Evolutionary conservation across 2,888 invertebrate species (phyloP).

Genomic region (Allygus modestus): DNA sequence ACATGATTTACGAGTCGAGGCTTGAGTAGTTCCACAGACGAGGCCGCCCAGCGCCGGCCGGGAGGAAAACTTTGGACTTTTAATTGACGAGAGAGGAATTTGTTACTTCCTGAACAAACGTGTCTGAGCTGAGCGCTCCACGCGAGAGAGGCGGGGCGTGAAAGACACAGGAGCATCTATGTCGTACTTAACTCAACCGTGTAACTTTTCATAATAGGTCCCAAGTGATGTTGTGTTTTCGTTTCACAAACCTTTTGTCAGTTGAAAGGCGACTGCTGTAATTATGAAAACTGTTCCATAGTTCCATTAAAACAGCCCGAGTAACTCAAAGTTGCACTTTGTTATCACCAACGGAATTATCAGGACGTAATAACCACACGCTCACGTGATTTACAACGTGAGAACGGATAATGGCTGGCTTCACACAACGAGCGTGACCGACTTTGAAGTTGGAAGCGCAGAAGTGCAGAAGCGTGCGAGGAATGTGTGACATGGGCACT

Average conservation of each 20-base stretch:
- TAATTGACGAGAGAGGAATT: conserved; percentile 49
- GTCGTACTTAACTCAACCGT: too few species aligned
- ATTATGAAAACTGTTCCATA: too few species aligned
- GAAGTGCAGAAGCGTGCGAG: conserved; percentile 11
- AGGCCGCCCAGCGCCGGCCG: conserved; percentile 1
- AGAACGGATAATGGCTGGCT: not conserved
- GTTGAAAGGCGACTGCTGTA: too few species aligned
- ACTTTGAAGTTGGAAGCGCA: conserved; percentile 13
- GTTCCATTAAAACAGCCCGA: too few species aligned
- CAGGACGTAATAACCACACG: too few species aligned
- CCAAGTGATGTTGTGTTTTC: too few species aligned
- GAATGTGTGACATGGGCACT: conserved; percentile 17
- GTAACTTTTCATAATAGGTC: too few species aligned
- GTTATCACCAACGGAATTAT: too few species aligned
- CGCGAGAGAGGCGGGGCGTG: too few species aligned
- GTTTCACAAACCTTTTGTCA: too few species aligned
- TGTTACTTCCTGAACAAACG: conserved; percentile 48
- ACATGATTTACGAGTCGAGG: conserved; percentile 16
- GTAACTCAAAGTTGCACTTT: too few species aligned
- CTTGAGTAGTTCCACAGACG: conserved; percentile 49
- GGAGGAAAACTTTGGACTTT: not conserved
- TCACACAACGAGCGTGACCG: conserved; percentile 4
- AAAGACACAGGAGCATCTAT: too few species aligned
- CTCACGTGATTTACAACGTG: conserved; percentile 17
- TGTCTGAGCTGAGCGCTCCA: not conserved